phyloP scores from a whole-genome alignment of 2,113 vertebrate species.

The Mustelus asterias region DNA sequence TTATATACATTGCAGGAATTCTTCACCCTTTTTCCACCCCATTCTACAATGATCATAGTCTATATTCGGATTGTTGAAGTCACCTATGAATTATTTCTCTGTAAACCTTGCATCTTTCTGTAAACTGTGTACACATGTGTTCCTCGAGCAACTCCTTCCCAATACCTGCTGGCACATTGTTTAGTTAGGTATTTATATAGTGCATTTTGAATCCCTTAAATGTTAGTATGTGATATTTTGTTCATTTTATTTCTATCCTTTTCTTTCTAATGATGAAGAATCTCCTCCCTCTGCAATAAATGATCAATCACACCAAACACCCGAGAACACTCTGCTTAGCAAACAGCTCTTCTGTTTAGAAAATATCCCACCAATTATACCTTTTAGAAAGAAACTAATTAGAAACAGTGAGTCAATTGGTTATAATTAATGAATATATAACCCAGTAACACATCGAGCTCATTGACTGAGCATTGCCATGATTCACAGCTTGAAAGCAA shows the following conservation, averaged over 20 bases:
- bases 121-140: background rate
- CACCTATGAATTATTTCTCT: background rate
- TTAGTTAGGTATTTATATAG: background rate
- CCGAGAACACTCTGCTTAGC: too few relatives aligned
- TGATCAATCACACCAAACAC: too few relatives aligned
- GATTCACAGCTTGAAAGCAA: background rate
- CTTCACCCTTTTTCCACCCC: background rate
- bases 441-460: too few relatives aligned
- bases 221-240: background rate
- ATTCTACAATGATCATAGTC: background rate
- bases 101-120: background rate
- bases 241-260: background rate
- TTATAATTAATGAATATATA: too few relatives aligned
- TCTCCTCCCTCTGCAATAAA: too few relatives aligned
- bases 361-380: too few relatives aligned
- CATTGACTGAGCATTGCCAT: background rate
- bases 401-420: background rate
- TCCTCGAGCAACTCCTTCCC: background rate
- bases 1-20: background rate
- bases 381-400: too few relatives aligned
- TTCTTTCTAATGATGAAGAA: background rate
- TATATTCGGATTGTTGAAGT: background rate
- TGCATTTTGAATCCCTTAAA: background rate
- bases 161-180: background rate
- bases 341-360: too few relatives aligned